These are phyloP conservation scores for Salarias fasciatus DNA, from an alignment of 2,797 vertebrate genomes.

Conservation along the genomic window DNA sequence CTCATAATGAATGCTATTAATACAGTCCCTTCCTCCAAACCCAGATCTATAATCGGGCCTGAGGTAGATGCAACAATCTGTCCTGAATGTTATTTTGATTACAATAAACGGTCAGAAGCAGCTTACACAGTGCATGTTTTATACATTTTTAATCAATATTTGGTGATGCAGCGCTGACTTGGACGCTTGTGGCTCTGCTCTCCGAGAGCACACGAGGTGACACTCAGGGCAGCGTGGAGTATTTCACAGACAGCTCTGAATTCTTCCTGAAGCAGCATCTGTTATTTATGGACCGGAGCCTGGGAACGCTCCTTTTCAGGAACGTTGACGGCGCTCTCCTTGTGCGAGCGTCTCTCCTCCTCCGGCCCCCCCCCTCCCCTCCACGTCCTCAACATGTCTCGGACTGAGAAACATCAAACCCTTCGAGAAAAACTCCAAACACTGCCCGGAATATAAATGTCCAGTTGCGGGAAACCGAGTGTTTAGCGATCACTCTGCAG, in stretches of 20 bases:
- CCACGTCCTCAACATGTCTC: conserved; percentile 16
- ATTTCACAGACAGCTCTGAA: conserved; percentile 31
- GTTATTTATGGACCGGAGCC: conserved; percentile 55
- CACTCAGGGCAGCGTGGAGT: conserved; percentile 24
- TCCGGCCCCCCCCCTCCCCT: conserved; percentile 1
- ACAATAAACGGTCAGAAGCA: conserved; percentile 42
- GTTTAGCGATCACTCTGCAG: conserved; percentile 31
- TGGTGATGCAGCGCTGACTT: conserved; percentile 11
- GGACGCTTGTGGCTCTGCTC: conserved; percentile 8
- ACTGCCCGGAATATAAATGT: conserved; percentile 13
- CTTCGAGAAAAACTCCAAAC: conserved; percentile 2
- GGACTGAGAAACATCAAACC: conserved; percentile 14
- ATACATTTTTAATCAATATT: background rate
- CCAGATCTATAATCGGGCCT: background rate
- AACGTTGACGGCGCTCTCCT: conserved; percentile 25
- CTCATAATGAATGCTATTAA: background rate
- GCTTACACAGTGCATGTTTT: background rate
- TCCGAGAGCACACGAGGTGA: conserved; percentile 30
- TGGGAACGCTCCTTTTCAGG: conserved; percentile 48
- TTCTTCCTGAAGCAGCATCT: conserved; percentile 33
- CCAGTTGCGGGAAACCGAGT: background rate
- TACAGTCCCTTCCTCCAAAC: background rate
- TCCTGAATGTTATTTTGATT: background rate
- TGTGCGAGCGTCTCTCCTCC: conserved; percentile 12
- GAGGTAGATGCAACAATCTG: no score